A percentile compares a stretch with the other conserved stretches of the same genome.
Conservation (phyloP, 64 coral and sea anemone species). For the Acropora tenuis region DNA sequence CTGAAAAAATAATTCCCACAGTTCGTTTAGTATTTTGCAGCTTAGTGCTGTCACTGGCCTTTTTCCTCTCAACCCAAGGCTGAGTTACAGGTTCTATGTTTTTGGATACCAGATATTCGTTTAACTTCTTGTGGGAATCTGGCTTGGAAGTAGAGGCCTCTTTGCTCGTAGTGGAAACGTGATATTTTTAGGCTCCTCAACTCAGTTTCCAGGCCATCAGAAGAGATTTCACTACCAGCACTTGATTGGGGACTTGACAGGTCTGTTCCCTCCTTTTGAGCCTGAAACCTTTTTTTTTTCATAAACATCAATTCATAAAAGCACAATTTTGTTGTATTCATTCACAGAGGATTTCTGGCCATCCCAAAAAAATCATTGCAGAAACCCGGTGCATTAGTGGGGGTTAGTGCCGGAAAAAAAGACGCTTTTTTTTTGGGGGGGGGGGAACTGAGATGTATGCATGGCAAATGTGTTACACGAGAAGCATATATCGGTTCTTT, state of each 20-base stretch:
- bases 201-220: slow-evolving; percentile 24
- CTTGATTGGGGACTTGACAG: slow-evolving; percentile 23
- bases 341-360: no score
- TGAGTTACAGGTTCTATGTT: slow-evolving; percentile 45
- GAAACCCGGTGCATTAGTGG: not conserved
- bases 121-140: slow-evolving; percentile 30
- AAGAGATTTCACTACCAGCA: slow-evolving; percentile 18
- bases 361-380: not conserved
- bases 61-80: slow-evolving; percentile 44
- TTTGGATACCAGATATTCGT: slow-evolving; percentile 40
- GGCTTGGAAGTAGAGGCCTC: slow-evolving; percentile 15
- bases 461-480: not conserved
- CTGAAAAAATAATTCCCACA: slow-evolving; percentile 47
- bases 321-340: no score
- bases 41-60: slow-evolving; percentile 53
- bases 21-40: slow-evolving; percentile 32
- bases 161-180: slow-evolving; percentile 35
- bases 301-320: no score
- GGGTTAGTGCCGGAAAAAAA: not conserved
- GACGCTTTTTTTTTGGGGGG: not conserved
- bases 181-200: slow-evolving; percentile 37
- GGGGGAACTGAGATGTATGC: not conserved
- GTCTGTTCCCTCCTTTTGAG: slow-evolving; percentile 15
- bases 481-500: not conserved
- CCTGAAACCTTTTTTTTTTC: not conserved